phyloP scores from a whole-genome alignment of 2,888 invertebrate genomes.

The Sphaeridia pumilis region DNA sequence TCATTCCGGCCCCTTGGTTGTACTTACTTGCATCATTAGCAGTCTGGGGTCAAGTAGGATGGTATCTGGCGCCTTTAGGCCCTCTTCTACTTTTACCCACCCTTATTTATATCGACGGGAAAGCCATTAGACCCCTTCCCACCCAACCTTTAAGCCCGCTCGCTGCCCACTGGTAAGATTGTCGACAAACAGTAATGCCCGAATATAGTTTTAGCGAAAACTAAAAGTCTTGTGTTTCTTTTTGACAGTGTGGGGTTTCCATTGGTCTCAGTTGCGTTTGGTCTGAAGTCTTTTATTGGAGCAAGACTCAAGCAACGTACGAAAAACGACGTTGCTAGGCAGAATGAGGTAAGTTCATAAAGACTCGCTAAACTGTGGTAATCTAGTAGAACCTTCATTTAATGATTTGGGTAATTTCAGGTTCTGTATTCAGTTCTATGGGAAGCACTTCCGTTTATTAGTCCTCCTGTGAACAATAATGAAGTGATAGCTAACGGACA shows the following conservation, averaged over 20 bases:
- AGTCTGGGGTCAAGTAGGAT: conserved; percentile 35
- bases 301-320: conserved; percentile 35
- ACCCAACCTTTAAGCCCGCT: conserved; percentile 35
- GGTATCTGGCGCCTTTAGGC: conserved; percentile 32
- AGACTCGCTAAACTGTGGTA: too few relatives aligned
- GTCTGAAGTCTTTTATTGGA: conserved; percentile 35
- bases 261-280: conserved; percentile 37
- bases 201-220: too few relatives aligned
- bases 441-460: conserved; percentile 35
- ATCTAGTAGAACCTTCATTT: too few relatives aligned
- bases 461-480: conserved; percentile 34
- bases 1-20: conserved; percentile 35
- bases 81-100: conserved; percentile 35
- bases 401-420: too few relatives aligned
- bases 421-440: conserved; percentile 29
- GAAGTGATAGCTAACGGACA: conserved; percentile 35
- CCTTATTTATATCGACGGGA: conserved; percentile 35
- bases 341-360: conserved; percentile 25
- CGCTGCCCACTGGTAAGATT: conserved; percentile 36
- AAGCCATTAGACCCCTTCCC: conserved; percentile 35
- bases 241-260: conserved; percentile 34
- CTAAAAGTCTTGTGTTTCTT: too few relatives aligned
- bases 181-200: too few relatives aligned
- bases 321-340: conserved; percentile 35
- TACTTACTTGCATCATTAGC: conserved; percentile 34